phyloP scores from a whole-genome alignment of 2,113 vertebrate genomes.

The Plectropomus leopardus region DNA sequence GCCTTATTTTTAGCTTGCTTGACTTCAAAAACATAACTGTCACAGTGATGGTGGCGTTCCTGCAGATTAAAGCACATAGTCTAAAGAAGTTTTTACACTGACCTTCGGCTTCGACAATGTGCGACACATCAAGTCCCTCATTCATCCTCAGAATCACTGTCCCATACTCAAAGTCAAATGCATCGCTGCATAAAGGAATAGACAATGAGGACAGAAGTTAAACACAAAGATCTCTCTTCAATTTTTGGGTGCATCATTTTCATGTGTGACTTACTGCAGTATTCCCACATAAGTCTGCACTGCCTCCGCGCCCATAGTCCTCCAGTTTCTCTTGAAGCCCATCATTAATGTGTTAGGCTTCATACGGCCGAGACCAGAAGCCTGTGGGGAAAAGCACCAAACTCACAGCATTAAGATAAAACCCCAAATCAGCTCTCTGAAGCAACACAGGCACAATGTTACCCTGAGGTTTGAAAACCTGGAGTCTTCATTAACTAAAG shows the following conservation, averaged over 20 bases:
- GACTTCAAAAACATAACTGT: background rate
- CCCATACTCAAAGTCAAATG: conserved; percentile 95
- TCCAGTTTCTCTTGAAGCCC: conserved; percentile 97
- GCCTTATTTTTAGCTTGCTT: background rate
- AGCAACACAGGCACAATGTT: conserved; percentile 1
- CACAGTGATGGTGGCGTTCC: background rate
- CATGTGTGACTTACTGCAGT: conserved; percentile 91
- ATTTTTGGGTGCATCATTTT: background rate
- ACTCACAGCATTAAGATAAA: conserved; percentile 15
- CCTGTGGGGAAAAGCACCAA: conserved; percentile 78
- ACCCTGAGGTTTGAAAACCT: conserved; percentile 31
- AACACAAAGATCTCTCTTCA: conserved; percentile 4
- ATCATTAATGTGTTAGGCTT: conserved; percentile 96
- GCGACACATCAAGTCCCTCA: conserved; percentile 95
- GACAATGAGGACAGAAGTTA: conserved; percentile 16
- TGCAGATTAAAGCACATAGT: background rate
- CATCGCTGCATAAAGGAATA: conserved; percentile 86
- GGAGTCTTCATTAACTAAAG: conserved; percentile 19
- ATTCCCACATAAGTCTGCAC: conserved; percentile 93
- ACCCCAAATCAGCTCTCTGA: background rate
- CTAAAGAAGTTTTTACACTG: conserved; percentile 47
- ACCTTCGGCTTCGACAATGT: conserved; percentile 94
- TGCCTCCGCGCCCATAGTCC: conserved; percentile 77
- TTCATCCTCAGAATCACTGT: conserved; percentile 90
- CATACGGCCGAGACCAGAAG: conserved; percentile 94